A percentile compares a stretch with the other conserved stretches of the same genome.
These are phyloP conservation scores for Hemitrygon akajei DNA, from an alignment of 2,797 vertebrate genomes.

Conservation along the genomic window DNA sequence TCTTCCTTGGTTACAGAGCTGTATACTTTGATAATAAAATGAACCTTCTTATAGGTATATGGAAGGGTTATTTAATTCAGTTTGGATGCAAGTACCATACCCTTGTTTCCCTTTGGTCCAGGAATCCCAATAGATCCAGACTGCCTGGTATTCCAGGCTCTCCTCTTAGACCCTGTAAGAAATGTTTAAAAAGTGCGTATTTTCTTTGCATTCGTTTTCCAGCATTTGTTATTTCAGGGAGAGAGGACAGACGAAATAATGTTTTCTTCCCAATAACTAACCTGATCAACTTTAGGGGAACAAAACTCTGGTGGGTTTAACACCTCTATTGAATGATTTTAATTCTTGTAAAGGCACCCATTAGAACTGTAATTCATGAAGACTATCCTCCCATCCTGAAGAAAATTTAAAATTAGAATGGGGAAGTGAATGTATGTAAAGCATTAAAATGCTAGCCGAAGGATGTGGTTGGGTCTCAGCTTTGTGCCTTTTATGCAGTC, in stretches of 20 bases:
- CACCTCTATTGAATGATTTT: not conserved
- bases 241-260: not conserved
- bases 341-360: not conserved
- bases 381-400: no score
- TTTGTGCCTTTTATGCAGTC: no score
- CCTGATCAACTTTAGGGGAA: not conserved
- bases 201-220: not conserved
- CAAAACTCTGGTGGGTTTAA: not conserved
- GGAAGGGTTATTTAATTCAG: not conserved
- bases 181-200: not conserved
- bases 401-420: no score
- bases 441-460: no score
- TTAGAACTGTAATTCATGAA: no score
- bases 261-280: not conserved
- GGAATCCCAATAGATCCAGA: constrained; percentile 55
- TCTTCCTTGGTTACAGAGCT: no score
- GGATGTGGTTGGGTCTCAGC: no score
- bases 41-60: no score
- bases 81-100: constrained; percentile 45
- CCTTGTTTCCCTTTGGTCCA: constrained; percentile 68
- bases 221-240: not conserved
- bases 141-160: constrained; percentile 56
- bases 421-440: no score
- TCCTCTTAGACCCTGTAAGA: constrained; percentile 55
- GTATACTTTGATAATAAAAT: no score